Base-by-base conservation (phyloP, 2,113 vertebrate genomes). In the Arizona elegans region DNA sequence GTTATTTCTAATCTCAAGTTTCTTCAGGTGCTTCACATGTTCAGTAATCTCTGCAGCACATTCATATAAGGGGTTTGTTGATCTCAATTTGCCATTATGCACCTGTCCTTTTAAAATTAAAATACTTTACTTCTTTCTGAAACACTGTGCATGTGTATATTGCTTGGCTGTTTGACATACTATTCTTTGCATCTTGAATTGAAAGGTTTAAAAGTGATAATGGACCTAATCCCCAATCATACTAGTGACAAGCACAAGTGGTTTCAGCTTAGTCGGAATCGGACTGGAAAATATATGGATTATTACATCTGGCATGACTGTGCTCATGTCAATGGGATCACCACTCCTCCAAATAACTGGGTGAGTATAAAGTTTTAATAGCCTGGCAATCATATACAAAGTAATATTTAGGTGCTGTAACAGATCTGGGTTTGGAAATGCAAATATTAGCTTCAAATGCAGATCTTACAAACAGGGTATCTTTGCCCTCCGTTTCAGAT, bases 161-260 rank as follows among this genome's bases (percentile, higher is more conserved):
- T 81, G 75, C 17, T 19, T 0, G 0, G 33, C 17, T 33, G 7
- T n/a, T 58, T 86, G 70, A 86, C 53, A 26, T 86, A 88, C 29
- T 62, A 13, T 90, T 62, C 19, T 90, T 24, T 59, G 21, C 43
- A 38, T 90, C 81, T 65, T 93, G 43, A 52, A n/a, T 94, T 86
- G 15, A 26, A 97, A 99, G 99, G 98, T 95, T 92, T 99, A 90
- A 99, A 98, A 97, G 94, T 99, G 95, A 99, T 99, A 65, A 98
- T 99, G 89, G 99, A 99, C 96, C 98, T 99, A 90, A 98, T 99
- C 96, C 99, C 99, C 70, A 99, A 99, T 96, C 99, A 99, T 91
- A 99, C 99, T 47, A 99, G 99, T 19, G 97, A 99, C 96, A 98
- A 97, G 59, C 99, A 99, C 96, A 90, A 0, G n/a, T 99, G 99